phyloP scores from a whole-genome alignment of 2,113 vertebrate species.

The Mustela nigripes region DNA sequence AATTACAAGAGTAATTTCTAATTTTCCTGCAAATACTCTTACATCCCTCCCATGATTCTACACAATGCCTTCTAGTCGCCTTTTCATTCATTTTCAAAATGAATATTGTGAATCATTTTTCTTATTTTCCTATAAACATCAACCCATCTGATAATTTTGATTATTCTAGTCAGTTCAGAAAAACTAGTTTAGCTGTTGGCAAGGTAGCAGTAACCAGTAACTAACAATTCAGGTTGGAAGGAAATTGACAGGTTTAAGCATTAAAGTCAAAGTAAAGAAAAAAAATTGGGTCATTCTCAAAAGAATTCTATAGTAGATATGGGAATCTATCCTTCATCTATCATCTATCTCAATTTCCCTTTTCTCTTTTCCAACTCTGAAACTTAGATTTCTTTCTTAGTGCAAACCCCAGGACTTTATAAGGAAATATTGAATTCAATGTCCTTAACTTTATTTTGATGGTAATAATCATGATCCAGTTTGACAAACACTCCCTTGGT shows the following conservation, averaged over 20 bases:
- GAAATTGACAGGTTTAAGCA: neutral
- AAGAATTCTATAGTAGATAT: neutral
- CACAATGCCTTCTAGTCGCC: neutral
- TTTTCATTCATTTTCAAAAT: conserved; percentile 56
- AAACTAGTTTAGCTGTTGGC: neutral
- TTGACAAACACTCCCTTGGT: neutral
- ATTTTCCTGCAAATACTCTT: neutral
- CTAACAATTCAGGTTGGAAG: neutral
- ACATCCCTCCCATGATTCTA: neutral
- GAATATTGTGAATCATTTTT: neutral
- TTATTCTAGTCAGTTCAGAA: neutral
- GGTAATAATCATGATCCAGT: neutral
- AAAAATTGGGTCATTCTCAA: neutral
- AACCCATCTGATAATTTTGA: conserved; percentile 7
- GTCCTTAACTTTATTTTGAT: conserved; percentile 2
- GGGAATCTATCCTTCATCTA: neutral
- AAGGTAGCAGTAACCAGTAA: neutral
- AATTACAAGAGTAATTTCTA: conserved; percentile 61
- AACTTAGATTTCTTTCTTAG: neutral
- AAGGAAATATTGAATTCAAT: neutral
- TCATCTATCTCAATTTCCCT: neutral
- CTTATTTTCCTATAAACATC: neutral
- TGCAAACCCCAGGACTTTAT: neutral
- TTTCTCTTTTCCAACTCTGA: neutral
- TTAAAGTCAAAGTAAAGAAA: neutral